These are phyloP conservation scores for Ciona savignyi DNA, from an alignment of 23 tunicate species.

Conservation along the genomic window DNA sequence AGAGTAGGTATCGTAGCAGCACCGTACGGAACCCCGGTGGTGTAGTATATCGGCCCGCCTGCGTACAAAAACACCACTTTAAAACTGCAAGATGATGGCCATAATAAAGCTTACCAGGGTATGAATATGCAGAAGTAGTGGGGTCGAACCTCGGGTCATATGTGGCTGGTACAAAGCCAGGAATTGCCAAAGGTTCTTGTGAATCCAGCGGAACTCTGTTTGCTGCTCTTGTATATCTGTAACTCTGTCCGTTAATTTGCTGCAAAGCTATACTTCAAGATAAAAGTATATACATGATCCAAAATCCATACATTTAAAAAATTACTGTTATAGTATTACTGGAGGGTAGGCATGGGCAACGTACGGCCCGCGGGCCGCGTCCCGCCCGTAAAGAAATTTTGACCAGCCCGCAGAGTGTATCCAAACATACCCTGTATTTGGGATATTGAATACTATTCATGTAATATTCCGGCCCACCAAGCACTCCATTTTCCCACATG, in stretches of 20 bases:
- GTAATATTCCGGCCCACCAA: no score
- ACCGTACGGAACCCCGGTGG: constrained; percentile 80
- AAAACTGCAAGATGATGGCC: neutral
- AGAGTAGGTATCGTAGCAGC: constrained; percentile 52
- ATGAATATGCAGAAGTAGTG: constrained; percentile 57
- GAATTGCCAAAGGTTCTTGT: constrained; percentile 27
- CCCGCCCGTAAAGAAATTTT: no score
- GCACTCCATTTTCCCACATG: no score
- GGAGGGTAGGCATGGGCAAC: no score
- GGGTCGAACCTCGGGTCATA: constrained; percentile 66
- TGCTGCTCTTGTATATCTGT: constrained; percentile 91
- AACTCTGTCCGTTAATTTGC: no score
- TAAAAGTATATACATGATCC: no score
- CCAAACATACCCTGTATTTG: no score
- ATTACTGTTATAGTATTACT: no score
- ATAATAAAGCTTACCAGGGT: constrained; percentile 21
- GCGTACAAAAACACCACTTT: neutral
- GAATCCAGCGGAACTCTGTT: constrained; percentile 63
- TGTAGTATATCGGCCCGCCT: constrained; percentile 74
- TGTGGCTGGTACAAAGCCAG: constrained; percentile 36
- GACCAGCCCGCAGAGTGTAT: no score
- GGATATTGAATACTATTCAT: no score
- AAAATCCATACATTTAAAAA: no score
- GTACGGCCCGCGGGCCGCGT: no score
- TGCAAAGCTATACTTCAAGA: neutral